phyloP scores from a whole-genome alignment of 2,797 vertebrate genomes.

The Rhinogobio ventralis region DNA sequence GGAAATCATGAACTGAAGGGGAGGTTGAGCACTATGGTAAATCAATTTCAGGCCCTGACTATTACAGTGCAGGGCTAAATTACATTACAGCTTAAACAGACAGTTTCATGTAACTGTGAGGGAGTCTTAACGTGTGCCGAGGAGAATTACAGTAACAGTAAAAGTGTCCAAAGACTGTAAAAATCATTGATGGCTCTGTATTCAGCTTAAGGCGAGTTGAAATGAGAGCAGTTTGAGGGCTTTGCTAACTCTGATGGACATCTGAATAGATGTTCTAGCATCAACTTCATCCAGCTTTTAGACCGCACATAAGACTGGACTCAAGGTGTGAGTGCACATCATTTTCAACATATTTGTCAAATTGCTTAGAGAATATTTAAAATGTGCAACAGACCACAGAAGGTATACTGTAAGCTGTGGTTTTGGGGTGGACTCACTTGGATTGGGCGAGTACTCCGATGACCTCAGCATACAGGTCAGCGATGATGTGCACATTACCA shows the following conservation, averaged over 20 bases:
- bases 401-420: background rate
- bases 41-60: constrained; percentile 45
- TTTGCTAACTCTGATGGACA: constrained; percentile 26
- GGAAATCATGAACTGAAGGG: constrained; percentile 31
- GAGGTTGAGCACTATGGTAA: constrained; percentile 36
- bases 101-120: constrained; percentile 38
- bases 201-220: background rate
- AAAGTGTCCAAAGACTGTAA: constrained; percentile 37
- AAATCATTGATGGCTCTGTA: constrained; percentile 33
- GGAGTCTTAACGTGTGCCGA: constrained; percentile 28
- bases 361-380: background rate
- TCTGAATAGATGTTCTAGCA: background rate
- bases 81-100: constrained; percentile 47
- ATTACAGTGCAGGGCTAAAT: constrained; percentile 40
- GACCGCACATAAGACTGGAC: background rate
- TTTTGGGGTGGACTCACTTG: constrained; percentile 81
- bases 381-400: background rate
- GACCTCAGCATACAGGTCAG: constrained; percentile 98
- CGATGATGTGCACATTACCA: constrained; percentile 99
- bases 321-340: background rate
- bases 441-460: constrained; percentile 97
- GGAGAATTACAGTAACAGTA: constrained; percentile 51
- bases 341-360: background rate
- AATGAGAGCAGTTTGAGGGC: background rate
- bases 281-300: background rate